Evolutionary conservation across 2,888 invertebrate species (phyloP).

Genomic region (Cremastinae sp.): DNA sequence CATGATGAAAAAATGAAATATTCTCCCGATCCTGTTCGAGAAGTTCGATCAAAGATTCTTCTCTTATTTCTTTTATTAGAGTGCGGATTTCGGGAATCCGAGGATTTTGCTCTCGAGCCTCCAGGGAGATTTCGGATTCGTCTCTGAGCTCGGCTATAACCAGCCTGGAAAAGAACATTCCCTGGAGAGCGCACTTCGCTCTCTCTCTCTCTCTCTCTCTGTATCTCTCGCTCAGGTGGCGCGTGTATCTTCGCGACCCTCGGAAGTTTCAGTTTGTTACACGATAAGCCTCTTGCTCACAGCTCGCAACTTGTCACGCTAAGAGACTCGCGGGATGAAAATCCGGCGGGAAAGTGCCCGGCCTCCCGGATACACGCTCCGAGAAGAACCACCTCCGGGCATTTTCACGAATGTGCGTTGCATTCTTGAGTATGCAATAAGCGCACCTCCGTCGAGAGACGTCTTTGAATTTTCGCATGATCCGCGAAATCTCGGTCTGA

Average conservation of each 20-base stretch:
- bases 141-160: conserved; percentile 34
- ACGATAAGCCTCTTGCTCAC: conserved; percentile 53
- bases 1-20: neutral
- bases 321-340: conserved; percentile 52
- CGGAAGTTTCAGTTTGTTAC: conserved; percentile 57
- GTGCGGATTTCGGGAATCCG: neutral
- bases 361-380: conserved; percentile 21
- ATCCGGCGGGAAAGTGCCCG: neutral
- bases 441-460: neutral
- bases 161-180: conserved; percentile 29
- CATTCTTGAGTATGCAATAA: conserved; percentile 25
- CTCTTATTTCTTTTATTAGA: neutral
- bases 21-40: neutral
- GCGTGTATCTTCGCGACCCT: conserved; percentile 4
- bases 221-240: no score
- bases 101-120: neutral
- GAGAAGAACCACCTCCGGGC: conserved; percentile 19
- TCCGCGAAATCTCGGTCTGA: neutral
- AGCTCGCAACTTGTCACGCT: conserved; percentile 32
- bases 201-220: neutral
- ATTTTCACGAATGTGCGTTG: conserved; percentile 4
- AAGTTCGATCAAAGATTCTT: no score
- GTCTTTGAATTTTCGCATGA: neutral
- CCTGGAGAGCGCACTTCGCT: conserved; percentile 13
- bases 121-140: conserved; percentile 23